Evolutionary conservation across 2,113 vertebrate species (phyloP).

Genomic region (Rhegmatorhina hoffmannsi): DNA sequence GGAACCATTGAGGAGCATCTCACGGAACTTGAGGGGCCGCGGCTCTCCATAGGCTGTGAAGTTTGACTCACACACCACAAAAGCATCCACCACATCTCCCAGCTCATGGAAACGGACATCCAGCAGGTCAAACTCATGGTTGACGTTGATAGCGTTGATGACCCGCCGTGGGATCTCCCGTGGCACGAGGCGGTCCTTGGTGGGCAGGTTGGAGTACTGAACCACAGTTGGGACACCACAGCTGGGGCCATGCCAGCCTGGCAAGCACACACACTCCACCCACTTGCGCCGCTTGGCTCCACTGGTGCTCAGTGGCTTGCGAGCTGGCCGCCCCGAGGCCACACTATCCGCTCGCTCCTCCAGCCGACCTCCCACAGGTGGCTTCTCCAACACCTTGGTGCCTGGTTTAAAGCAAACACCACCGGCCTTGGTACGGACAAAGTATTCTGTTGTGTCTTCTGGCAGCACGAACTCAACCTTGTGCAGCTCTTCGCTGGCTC

Average conservation of each 20-base stretch:
- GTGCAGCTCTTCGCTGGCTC: constrained; percentile 78
- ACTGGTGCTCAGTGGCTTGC: constrained; percentile 44
- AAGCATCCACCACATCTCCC: constrained; percentile 88
- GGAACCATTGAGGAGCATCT: constrained; percentile 89
- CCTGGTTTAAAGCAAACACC: constrained; percentile 93
- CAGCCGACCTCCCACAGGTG: constrained; percentile 18
- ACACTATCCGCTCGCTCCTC: constrained; percentile 48
- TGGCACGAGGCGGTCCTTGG: constrained; percentile 91
- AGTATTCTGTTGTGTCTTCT: constrained; percentile 86
- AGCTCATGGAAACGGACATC: constrained; percentile 93
- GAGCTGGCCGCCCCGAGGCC: background rate
- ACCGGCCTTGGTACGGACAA: constrained; percentile 90
- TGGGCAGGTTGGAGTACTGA: constrained; percentile 96
- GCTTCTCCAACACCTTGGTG: constrained; percentile 87
- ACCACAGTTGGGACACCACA: constrained; percentile 97
- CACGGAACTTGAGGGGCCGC: constrained; percentile 88
- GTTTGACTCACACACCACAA: constrained; percentile 96
- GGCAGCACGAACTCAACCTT: constrained; percentile 79
- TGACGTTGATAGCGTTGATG: constrained; percentile 96
- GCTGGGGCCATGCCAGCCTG: constrained; percentile 96
- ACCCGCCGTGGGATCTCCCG: constrained; percentile 86
- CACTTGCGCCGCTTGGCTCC: constrained; percentile 79
- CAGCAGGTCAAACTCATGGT: constrained; percentile 97
- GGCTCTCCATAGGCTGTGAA: constrained; percentile 95
- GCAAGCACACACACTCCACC: constrained; percentile 92